Percentiles rank a stretch among this genome's conserved stretches.
Conservation (phyloP, 2,888 invertebrate species). For the Drosophila phalerata region DNA sequence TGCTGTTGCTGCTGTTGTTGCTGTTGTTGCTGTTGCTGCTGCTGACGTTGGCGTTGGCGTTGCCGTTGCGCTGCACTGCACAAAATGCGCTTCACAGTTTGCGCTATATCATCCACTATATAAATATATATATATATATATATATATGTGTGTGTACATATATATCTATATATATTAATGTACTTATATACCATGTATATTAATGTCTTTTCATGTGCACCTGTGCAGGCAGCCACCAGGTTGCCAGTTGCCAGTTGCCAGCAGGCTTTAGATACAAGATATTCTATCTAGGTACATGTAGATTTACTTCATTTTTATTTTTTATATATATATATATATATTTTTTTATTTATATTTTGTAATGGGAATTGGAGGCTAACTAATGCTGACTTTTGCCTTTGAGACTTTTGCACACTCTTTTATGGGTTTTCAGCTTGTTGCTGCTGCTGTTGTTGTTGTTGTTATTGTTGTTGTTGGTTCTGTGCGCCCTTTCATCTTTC, state of each 20-base stretch:
- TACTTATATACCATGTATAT: constrained; percentile 28
- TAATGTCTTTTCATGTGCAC: constrained; percentile 69
- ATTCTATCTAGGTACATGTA: constrained; percentile 28
- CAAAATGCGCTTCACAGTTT: constrained; percentile 23
- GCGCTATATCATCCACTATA: constrained; percentile 45
- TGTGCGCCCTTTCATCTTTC: constrained; percentile 52
- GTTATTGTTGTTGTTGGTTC: not conserved
- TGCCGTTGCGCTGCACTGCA: constrained; percentile 44
- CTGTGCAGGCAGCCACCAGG: constrained; percentile 53
- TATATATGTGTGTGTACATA: not conserved
- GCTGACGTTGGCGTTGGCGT: constrained; percentile 54
- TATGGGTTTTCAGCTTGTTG: not conserved
- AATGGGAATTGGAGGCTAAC: constrained; percentile 28
- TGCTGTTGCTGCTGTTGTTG: constrained; percentile 52
- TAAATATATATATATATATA: constrained; percentile 17
- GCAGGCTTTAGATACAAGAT: constrained; percentile 36
- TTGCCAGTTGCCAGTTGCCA: constrained; percentile 18
- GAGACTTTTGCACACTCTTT: constrained; percentile 30
- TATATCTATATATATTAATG: constrained; percentile 20
- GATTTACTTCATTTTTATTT: constrained; percentile 3
- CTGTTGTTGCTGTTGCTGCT: constrained; percentile 27
- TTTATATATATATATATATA: not conserved
- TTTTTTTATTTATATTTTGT: not conserved
- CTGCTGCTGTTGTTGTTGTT: not conserved
- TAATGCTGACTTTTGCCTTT: constrained; percentile 31